Base-by-base conservation (phyloP, 2,797 vertebrate species). In the Pipistrellus nathusii region DNA sequence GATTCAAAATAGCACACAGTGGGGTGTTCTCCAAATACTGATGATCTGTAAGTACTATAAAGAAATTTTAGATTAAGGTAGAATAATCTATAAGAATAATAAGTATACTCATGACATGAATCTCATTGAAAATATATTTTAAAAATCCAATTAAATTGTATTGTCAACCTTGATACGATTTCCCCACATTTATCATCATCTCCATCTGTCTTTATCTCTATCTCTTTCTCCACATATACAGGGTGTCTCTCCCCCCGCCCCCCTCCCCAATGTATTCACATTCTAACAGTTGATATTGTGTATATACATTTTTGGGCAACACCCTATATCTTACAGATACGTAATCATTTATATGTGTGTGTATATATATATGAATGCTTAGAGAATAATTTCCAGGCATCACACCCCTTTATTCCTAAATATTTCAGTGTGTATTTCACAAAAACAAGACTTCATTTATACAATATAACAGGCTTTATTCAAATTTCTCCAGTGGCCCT, bases 1-100 rank as follows among this genome's bases (percentile, higher is more conserved):
- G 98, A 46, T 71, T 98, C 96, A 98, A 98, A 97, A 99, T 93
- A 59, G 98, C 96, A 82, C 98, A 98, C 55, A 99, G 94, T 1
- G 98, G 97, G 21, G 98, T 98, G 90, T 97, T 97, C 89, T 77
- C 97, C 96, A 98, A 97, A 96, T 98, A 88, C 0, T 98, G 98
- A 95, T 98, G 98, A 96, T 98, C 97, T 93, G 98, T 98, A 96
- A 98, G 97, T 46, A 98, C 98, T 99, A 93, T 3, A 97, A 97
- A 96, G 72, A 85, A 97, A n/a, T 90, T 92, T 77, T 57, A 71
- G 20, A 88, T 94, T 82, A 85, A 94, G 64, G 78, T 10, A 95
- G 57, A 69, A 66, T 62, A 78, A 83, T 57, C 17, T 64, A 78
- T 10, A 77, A 73, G 5, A 87, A 46, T 35, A 27, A 30, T 68